phyloP scores from a whole-genome alignment of 2,113 vertebrate genomes.

The Callipepla squamata region DNA sequence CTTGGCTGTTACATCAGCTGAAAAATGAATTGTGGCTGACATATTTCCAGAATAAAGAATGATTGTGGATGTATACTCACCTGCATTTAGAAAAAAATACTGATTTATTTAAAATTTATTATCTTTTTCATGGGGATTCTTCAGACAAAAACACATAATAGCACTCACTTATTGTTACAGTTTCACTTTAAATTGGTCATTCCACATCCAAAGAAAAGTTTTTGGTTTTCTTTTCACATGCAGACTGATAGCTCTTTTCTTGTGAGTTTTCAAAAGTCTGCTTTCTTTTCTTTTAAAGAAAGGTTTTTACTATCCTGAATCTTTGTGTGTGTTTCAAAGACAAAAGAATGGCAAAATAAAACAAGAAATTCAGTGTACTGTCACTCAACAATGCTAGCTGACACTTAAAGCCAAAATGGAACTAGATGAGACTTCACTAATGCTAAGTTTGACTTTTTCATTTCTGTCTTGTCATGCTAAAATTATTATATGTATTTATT shows the following conservation, averaged over 20 bases:
- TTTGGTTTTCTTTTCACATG: not conserved
- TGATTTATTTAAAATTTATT: not conserved
- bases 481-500: not conserved
- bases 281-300: not conserved
- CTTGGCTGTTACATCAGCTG: accelerated
- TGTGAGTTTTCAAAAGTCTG: not conserved
- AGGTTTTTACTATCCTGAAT: not conserved
- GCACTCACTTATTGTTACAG: not conserved
- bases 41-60: not conserved
- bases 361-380: not conserved
- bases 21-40: not conserved
- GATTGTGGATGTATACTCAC: accelerated
- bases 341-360: not conserved
- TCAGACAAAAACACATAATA: not conserved
- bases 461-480: not conserved
- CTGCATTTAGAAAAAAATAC: not conserved
- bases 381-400: not conserved
- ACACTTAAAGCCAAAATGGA: not conserved
- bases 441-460: not conserved
- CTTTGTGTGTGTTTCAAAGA: not conserved
- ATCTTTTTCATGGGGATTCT: not conserved
- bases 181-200: not conserved
- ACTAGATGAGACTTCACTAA: not conserved
- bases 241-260: not conserved
- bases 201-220: not conserved